phyloP scores from a whole-genome alignment of 2,113 vertebrate species.

The Triplophysa siluroides region DNA sequence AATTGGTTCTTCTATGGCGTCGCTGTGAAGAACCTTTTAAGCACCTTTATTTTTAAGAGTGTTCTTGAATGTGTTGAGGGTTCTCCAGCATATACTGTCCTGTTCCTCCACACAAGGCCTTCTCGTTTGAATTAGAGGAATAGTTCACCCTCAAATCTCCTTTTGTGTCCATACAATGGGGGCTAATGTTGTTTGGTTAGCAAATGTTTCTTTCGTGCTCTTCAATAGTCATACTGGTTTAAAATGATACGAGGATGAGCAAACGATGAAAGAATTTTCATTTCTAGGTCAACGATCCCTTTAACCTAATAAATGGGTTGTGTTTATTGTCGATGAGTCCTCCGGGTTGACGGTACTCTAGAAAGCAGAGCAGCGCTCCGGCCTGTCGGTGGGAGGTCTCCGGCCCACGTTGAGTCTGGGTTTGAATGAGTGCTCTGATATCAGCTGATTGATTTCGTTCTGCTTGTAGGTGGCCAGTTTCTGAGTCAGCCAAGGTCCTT shows the following conservation, averaged over 20 bases:
- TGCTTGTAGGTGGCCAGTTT: constrained; percentile 89
- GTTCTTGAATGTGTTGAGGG: neutral
- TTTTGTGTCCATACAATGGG: no score
- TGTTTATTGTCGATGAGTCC: constrained; percentile 30
- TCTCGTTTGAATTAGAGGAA: no score
- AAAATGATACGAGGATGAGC: neutral
- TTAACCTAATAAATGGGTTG: neutral
- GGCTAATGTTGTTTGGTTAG: no score
- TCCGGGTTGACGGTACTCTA: constrained; percentile 51
- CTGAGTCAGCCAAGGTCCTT: constrained; percentile 83
- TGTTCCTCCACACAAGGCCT: no score
- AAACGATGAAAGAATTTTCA: neutral
- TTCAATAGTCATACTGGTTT: neutral
- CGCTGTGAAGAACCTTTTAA: no score
- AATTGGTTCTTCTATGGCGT: no score
- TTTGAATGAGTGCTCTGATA: constrained; percentile 72
- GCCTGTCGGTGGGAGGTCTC: constrained; percentile 67
- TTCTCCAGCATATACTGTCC: neutral
- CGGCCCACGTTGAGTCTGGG: constrained; percentile 68
- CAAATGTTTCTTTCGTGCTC: no score
- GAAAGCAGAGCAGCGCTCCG: constrained; percentile 73
- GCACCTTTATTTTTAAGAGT: no score
- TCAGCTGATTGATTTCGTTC: constrained; percentile 91
- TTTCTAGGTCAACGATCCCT: no score
- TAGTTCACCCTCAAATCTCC: no score